Conservation (phyloP, 1,140 invertebrate species). For the Potamilus streckersoni region DNA sequence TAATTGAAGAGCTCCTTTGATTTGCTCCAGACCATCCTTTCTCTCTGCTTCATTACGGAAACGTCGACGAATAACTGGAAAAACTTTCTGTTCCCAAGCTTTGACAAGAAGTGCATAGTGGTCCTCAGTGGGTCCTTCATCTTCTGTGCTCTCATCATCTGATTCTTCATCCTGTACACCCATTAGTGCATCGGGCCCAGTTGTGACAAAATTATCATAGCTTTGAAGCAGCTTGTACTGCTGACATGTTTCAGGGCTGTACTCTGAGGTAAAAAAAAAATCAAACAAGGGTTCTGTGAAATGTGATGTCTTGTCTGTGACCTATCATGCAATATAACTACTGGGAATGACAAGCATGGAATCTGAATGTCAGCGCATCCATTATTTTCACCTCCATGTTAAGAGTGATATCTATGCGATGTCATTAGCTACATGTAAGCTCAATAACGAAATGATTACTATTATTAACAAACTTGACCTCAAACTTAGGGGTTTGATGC, state of each 20-base stretch:
- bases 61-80: conserved; percentile 66
- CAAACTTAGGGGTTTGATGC: no score
- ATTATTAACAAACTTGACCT: no score
- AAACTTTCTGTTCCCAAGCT: conserved; percentile 69
- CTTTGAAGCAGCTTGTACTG: conserved; percentile 60
- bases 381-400: no score
- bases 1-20: conserved; percentile 66
- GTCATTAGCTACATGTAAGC: no score
- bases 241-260: conserved; percentile 53
- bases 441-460: no score
- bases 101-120: conserved; percentile 67
- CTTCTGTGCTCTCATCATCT: conserved; percentile 58
- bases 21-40: conserved; percentile 69
- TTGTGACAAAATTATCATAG: conserved; percentile 59
- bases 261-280: conserved; percentile 52
- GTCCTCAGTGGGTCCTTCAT: conserved; percentile 59
- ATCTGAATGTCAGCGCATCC: no score
- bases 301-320: no score
- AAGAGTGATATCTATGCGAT: no score
- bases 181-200: conserved; percentile 50
- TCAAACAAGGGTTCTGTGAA: no score
- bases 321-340: no score
- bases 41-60: conserved; percentile 69
- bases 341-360: no score
- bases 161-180: conserved; percentile 58